Evolutionary conservation across 2,797 vertebrate genomes (phyloP).

Genomic region (Melanotaenia trifasciata): DNA sequence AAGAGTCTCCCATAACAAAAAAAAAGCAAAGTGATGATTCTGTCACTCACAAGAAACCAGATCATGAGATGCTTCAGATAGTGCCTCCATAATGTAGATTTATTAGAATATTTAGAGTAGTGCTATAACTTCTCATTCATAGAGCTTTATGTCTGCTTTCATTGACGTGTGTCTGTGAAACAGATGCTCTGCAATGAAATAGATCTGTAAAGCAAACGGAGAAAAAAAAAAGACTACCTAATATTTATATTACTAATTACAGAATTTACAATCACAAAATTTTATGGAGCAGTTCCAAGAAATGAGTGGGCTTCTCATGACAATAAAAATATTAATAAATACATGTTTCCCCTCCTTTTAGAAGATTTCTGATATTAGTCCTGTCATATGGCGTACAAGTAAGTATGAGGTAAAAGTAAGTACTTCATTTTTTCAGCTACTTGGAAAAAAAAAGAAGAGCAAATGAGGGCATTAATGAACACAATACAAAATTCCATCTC

Average conservation of each 20-base stretch:
- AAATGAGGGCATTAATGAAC: constrained; percentile 17
- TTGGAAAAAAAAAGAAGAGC: constrained; percentile 9
- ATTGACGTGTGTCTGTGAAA: constrained; percentile 53
- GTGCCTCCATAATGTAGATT: constrained; percentile 82
- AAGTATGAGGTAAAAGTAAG: constrained; percentile 21
- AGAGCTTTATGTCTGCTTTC: constrained; percentile 58
- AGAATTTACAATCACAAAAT: constrained; percentile 82
- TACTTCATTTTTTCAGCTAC: neutral
- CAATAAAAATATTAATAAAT: constrained; percentile 79
- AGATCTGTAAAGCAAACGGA: constrained; percentile 72
- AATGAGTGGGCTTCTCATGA: constrained; percentile 54
- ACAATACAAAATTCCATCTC: constrained; percentile 40
- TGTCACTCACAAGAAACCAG: constrained; percentile 54
- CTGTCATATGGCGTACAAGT: constrained; percentile 35
- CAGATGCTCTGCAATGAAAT: constrained; percentile 68
- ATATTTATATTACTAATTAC: constrained; percentile 88
- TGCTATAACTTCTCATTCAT: constrained; percentile 80
- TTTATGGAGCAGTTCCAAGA: constrained; percentile 69
- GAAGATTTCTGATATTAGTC: constrained; percentile 16
- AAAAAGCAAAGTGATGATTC: constrained; percentile 23
- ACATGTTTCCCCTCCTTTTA: constrained; percentile 43
- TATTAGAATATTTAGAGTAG: constrained; percentile 84
- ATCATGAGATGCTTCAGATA: constrained; percentile 32
- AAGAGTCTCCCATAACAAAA: constrained; percentile 4
- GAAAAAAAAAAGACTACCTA: constrained; percentile 75